Evolutionary conservation across 2,888 invertebrate species (phyloP), one percentile per base, ranked within the genome.

Genomic region (Stictocephala bisonia): DNA sequence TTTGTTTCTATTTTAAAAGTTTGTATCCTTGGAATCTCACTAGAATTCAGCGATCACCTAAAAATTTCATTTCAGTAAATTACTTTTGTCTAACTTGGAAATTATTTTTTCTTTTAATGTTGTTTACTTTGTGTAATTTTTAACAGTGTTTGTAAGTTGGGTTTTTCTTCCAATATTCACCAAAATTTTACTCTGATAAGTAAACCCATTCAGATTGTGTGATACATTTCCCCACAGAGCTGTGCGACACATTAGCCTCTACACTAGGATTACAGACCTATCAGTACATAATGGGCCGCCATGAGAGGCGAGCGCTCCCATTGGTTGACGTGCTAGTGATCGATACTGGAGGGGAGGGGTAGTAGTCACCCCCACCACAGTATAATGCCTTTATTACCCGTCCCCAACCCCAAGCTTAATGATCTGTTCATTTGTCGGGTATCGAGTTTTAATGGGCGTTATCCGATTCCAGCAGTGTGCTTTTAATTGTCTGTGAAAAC

Each of bases 391-490:
- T 60, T 60, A 60, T 60, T 60, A 60, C 60, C 60, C 60, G n/a
- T 9, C 56, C 3, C 56, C n/a, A n/a, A 27, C 29, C 9, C 56
- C 60, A 31, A 31, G 18, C 60, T 60, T 35, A 60, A 60, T 29
- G 60, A 40, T 60, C 60, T 31, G 35, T 60, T 60, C 60, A 60
- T 60, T 60, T 60, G 60, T 60, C 60, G 35, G 35, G 60, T 60
- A 60, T 60, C 60, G 60, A 60, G 60, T 60, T 60, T 60, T 60
- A 60, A 60, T 60, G 60, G 60, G 56, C 35, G 60, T 35, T 60
- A 60, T 60, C 22, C 60, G 60, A 60, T 60, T 60, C 60, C 35
- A 29, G 31, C 60, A 60, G 60, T 60, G 27, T 29, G 15, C 60
- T 35, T 60, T 40, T 60, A 60, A 60, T 60, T 60, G 60, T 11